phyloP scores from a whole-genome alignment of 1,140 invertebrate genomes.

The Phthorimaea operculella region DNA sequence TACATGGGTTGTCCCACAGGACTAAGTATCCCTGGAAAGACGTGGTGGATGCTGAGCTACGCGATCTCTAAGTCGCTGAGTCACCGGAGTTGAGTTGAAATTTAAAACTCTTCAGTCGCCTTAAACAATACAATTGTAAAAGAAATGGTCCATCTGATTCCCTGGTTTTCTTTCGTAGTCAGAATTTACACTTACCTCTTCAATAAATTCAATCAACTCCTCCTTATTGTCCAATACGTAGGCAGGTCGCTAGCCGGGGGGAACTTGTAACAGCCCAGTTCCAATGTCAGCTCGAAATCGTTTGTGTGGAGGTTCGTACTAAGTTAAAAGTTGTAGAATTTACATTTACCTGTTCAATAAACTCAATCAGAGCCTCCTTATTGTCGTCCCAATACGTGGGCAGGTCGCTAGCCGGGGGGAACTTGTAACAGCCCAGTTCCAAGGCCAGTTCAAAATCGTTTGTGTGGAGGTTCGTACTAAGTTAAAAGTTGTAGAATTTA shows the following conservation, averaged over 20 bases:
- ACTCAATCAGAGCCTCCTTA: conserved; percentile 83
- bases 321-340: too few relatives aligned
- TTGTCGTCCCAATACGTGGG: conserved; percentile 90
- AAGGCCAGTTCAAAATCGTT: conserved; percentile 96
- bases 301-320: conserved; percentile 87
- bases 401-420: conserved; percentile 79
- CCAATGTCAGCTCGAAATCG: conserved; percentile 94
- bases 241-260: conserved; percentile 80
- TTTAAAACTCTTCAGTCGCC: too few relatives aligned
- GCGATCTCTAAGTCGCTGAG: too few relatives aligned
- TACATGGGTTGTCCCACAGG: too few relatives aligned
- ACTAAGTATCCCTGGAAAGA: too few relatives aligned
- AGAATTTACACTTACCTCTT: too few relatives aligned
- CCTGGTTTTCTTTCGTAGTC: too few relatives aligned
- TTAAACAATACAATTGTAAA: too few relatives aligned
- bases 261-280: conserved; percentile 94
- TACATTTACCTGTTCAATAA: conserved; percentile 92
- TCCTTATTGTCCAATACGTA: conserved; percentile 92
- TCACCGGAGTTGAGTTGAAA: too few relatives aligned
- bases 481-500: too few relatives aligned
- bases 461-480: conserved; percentile 81
- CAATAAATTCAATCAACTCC: conserved; percentile 85
- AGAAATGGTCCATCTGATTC: too few relatives aligned
- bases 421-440: conserved; percentile 95
- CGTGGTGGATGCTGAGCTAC: too few relatives aligned